These are phyloP conservation scores for Zelostemma sp. DNA, from an alignment of 1,140 invertebrate species.

Conservation along the genomic window DNA sequence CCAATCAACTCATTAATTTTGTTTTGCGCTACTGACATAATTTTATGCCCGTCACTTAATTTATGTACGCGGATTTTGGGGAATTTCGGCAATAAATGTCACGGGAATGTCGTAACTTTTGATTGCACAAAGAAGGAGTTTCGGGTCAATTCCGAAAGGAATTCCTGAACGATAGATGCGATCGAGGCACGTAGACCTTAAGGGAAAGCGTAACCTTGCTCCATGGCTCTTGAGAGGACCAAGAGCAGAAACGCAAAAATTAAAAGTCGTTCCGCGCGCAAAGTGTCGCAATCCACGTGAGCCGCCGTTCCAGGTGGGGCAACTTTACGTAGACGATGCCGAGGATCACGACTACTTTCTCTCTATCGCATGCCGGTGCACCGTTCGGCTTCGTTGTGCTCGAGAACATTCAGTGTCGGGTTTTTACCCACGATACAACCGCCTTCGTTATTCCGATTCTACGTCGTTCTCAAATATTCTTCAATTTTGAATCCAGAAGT, in stretches of 20 bases:
- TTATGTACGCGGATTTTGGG: no score
- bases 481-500: no score
- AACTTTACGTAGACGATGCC: slow-evolving; percentile 26
- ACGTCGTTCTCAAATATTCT: no score
- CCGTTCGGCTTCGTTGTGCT: slow-evolving; percentile 38
- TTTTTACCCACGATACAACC: slow-evolving; percentile 64
- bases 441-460: not conserved
- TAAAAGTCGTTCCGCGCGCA: slow-evolving; percentile 32
- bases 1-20: no score
- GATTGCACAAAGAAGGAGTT: no score
- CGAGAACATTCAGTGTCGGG: slow-evolving; percentile 58
- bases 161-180: no score
- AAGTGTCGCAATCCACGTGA: slow-evolving; percentile 54
- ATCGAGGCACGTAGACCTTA: slow-evolving; percentile 11
- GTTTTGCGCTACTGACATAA: no score
- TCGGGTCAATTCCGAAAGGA: no score
- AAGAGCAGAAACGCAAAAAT: slow-evolving; percentile 25
- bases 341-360: slow-evolving; percentile 58
- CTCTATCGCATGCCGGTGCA: slow-evolving; percentile 46
- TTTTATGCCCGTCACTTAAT: no score
- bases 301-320: slow-evolving; percentile 39
- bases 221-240: slow-evolving; percentile 23
- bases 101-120: no score
- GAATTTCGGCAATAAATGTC: no score
- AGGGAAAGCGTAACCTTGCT: slow-evolving; percentile 43